Percentiles rank a stretch among this genome's conserved stretches.
Evolutionary conservation across 23 tunicate genomes (phyloP).

Genomic region (Botrylloides violaceus): DNA sequence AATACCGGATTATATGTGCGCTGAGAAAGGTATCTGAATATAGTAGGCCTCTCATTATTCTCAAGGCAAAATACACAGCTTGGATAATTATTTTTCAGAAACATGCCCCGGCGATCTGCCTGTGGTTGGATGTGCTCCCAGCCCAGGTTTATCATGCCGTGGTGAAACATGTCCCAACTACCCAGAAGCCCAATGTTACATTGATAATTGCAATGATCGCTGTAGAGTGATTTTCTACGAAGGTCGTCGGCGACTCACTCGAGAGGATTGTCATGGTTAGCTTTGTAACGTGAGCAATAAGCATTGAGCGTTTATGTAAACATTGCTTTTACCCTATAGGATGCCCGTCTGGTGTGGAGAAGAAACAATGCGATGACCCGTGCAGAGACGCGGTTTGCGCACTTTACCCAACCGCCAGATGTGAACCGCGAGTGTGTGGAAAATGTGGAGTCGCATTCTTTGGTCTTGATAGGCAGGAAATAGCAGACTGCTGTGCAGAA

Average conservation of each 20-base stretch:
- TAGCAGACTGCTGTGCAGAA: constrained; percentile 2
- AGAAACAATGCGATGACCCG: not conserved
- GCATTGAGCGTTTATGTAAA: no score
- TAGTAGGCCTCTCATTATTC: no score
- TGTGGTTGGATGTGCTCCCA: not conserved
- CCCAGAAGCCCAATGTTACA: constrained; percentile 1
- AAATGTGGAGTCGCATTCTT: constrained; percentile 1
- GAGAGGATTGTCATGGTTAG: constrained; percentile 9
- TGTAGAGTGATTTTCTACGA: not conserved
- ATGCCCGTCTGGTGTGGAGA: not conserved
- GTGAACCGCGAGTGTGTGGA: constrained; percentile 5
- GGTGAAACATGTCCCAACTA: constrained; percentile 16
- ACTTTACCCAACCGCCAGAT: constrained; percentile 6
- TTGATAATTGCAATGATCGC: constrained; percentile 2
- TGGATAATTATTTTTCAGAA: not conserved
- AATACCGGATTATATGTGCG: not conserved
- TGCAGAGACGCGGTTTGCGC: constrained; percentile 7
- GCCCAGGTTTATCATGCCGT: constrained; percentile 2
- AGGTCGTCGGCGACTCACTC: not conserved
- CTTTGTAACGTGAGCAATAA: no score
- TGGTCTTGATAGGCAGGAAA: constrained; percentile 14
- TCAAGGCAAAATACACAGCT: not conserved
- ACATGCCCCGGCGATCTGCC: constrained; percentile 11
- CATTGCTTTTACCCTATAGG: no score
- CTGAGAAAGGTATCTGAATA: not conserved